Evolutionary conservation across 2,888 invertebrate species (phyloP).

Genomic region (Eretmocerus hayati): DNA sequence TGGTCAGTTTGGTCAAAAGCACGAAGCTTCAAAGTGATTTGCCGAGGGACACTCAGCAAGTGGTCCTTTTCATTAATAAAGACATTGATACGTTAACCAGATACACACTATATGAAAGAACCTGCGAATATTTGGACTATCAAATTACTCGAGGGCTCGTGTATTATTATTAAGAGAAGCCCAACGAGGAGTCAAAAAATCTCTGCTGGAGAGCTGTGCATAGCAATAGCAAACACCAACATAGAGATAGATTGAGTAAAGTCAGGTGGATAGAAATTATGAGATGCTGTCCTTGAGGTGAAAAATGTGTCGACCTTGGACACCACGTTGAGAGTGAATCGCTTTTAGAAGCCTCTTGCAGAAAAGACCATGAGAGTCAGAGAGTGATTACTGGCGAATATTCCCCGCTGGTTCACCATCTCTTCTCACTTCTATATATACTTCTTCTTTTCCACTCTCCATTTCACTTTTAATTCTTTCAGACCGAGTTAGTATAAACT

Average conservation of each 20-base stretch:
- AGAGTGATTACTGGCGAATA: slow-evolving; percentile 21
- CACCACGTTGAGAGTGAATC: slow-evolving; percentile 20
- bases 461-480: no score
- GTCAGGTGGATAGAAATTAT: slow-evolving; percentile 8
- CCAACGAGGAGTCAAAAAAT: no score
- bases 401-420: slow-evolving; percentile 14
- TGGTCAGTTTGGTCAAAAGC: slow-evolving; percentile 19
- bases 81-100: slow-evolving; percentile 30
- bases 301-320: slow-evolving; percentile 27
- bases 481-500: no score
- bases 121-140: slow-evolving; percentile 28
- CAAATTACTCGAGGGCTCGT: slow-evolving; percentile 29
- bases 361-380: no score
- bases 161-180: no score
- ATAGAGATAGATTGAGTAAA: slow-evolving; percentile 5
- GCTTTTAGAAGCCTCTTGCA: slow-evolving; percentile 20
- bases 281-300: slow-evolving; percentile 23
- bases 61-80: no score
- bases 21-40: no score
- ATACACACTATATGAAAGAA: slow-evolving; percentile 17
- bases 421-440: slow-evolving; percentile 4
- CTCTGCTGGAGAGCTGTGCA: no score
- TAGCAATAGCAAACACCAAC: not conserved
- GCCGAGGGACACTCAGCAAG: no score
- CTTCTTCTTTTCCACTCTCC: not conserved